Conservation (phyloP, 2,113 vertebrate genomes). For the Nyctibius bracteatus region DNA sequence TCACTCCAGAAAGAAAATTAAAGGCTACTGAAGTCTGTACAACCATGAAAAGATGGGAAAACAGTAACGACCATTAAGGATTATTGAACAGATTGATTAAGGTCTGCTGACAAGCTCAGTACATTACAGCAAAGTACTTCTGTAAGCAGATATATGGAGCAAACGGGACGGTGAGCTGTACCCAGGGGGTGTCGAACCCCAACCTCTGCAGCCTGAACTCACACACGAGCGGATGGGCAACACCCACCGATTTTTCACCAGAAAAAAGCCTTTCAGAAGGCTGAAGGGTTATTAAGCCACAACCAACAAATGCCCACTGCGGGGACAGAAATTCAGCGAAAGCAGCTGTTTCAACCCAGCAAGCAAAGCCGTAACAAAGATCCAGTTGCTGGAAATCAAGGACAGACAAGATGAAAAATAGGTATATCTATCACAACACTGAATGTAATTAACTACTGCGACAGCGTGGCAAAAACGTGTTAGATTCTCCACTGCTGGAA, state of each 20-base stretch:
- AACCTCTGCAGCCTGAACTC: background rate
- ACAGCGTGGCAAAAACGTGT: background rate
- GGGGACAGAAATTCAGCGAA: background rate
- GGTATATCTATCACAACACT: background rate
- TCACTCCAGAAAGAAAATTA: background rate
- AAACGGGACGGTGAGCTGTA: background rate
- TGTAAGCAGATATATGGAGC: rapidly evolving
- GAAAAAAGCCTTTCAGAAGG: no score
- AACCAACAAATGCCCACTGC: background rate
- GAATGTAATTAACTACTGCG: background rate
- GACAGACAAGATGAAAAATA: background rate
- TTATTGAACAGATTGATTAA: background rate
- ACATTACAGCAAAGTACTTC: background rate
- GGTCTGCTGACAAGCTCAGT: background rate
- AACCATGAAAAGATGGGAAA: background rate
- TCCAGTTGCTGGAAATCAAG: background rate
- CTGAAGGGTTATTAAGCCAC: background rate
- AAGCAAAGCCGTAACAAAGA: background rate
- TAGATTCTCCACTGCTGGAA: background rate
- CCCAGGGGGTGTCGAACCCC: rapidly evolving
- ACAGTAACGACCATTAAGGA: background rate
- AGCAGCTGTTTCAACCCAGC: background rate
- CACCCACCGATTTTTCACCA: no score
- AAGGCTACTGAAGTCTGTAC: background rate
- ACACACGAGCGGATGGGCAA: background rate